Evolutionary conservation across 1,140 invertebrate genomes (phyloP).

Genomic region (Hydropsyche tenuis): DNA sequence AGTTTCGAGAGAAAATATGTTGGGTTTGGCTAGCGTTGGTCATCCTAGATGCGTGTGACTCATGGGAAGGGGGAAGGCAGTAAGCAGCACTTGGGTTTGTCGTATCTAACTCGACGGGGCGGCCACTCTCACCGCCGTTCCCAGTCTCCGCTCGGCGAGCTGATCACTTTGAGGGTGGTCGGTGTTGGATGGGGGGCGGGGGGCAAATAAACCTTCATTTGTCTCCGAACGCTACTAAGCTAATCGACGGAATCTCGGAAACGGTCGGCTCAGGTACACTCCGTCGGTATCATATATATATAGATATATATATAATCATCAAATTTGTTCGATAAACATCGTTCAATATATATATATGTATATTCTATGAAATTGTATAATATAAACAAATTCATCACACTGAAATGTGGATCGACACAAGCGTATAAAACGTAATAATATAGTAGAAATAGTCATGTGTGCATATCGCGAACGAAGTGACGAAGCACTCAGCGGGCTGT

Average conservation of each 20-base stretch:
- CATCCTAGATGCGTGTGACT: conserved; percentile 46
- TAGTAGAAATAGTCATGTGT: conserved; percentile 6
- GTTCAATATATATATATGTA: conserved; percentile 3
- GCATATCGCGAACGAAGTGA: conserved; percentile 23
- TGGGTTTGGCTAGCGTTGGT: conserved; percentile 26
- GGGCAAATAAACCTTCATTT: background rate
- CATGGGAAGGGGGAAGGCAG: conserved; percentile 39
- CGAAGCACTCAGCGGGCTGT: conserved; percentile 21
- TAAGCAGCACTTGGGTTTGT: conserved; percentile 48
- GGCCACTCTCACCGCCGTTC: conserved; percentile 23
- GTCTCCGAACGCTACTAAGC: conserved; percentile 2
- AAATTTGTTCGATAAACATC: background rate
- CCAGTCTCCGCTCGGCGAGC: conserved; percentile 12
- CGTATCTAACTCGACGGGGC: conserved; percentile 35
- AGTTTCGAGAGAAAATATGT: background rate
- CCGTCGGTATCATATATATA: conserved; percentile 18
- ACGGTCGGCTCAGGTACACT: conserved; percentile 28
- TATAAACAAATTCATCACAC: too few relatives aligned
- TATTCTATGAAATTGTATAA: too few relatives aligned
- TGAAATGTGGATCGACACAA: background rate
- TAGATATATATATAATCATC: background rate
- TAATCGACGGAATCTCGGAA: conserved; percentile 32
- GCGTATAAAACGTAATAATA: conserved; percentile 14
- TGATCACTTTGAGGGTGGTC: background rate
- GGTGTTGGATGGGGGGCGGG: background rate